These are phyloP conservation scores for Crossocerus cetratus DNA, from an alignment of 2,888 invertebrate genomes.

Conservation along the genomic window DNA sequence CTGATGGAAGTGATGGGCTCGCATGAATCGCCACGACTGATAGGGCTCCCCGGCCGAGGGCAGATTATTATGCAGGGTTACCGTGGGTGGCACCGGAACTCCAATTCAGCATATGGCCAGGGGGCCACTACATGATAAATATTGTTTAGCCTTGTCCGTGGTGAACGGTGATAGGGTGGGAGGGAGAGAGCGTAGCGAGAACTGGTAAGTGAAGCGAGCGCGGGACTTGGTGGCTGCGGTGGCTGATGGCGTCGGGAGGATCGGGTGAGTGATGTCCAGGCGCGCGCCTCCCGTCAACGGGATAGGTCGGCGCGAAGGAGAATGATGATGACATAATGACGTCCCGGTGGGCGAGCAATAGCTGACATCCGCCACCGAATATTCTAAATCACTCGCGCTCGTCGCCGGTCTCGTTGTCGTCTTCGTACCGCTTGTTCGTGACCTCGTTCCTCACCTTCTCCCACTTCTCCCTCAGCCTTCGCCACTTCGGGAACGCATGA, in stretches of 20 bases:
- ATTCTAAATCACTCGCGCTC: slow-evolving; percentile 74
- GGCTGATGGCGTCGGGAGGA: slow-evolving; percentile 58
- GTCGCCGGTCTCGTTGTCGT: slow-evolving; percentile 44
- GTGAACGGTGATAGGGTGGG: slow-evolving; percentile 22
- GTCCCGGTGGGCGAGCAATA: slow-evolving; percentile 77
- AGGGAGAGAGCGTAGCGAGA: no score
- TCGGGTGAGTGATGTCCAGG: slow-evolving; percentile 73
- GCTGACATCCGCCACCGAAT: slow-evolving; percentile 77
- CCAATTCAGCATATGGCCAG: slow-evolving; percentile 64
- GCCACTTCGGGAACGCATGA: not conserved
- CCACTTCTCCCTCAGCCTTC: not conserved
- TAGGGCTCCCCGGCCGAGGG: slow-evolving; percentile 29
- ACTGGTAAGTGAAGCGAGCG: slow-evolving; percentile 56
- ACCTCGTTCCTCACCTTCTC: slow-evolving; percentile 40
- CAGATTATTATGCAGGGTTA: slow-evolving; percentile 48
- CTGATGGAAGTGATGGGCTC: slow-evolving; percentile 1
- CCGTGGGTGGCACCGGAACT: slow-evolving; percentile 73
- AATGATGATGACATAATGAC: slow-evolving; percentile 77
- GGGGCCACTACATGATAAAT: slow-evolving; percentile 68
- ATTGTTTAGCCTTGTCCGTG: slow-evolving; percentile 69
- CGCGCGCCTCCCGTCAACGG: slow-evolving; percentile 75
- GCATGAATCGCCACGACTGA: slow-evolving; percentile 39
- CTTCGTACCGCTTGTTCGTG: slow-evolving; percentile 43
- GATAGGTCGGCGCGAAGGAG: slow-evolving; percentile 72
- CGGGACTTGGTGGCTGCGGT: slow-evolving; percentile 51